Conservation (phyloP, 2,113 vertebrate genomes). For the Apodemus speciosus region DNA sequence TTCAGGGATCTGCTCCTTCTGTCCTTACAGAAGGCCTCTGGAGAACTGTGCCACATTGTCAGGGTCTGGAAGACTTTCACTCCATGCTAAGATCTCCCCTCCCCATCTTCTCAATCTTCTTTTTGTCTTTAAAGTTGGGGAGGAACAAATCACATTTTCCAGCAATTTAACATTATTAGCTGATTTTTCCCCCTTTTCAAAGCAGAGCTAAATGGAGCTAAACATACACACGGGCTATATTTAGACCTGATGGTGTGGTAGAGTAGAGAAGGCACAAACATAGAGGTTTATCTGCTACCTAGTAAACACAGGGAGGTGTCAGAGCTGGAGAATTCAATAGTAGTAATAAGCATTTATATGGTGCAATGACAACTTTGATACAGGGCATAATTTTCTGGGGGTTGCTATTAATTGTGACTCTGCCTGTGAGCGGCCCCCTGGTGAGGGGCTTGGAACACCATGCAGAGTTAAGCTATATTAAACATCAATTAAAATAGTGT, state of each 20-base stretch:
- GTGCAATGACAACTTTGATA: conserved; percentile 76
- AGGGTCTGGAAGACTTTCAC: neutral
- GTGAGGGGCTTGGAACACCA: conserved; percentile 76
- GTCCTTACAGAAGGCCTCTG: neutral
- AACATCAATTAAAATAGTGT: conserved; percentile 74
- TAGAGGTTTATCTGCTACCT: conserved; percentile 79
- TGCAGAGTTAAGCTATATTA: conserved; percentile 76
- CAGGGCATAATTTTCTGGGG: conserved; percentile 80
- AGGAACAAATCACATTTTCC: conserved; percentile 67
- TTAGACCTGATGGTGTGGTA: conserved; percentile 69
- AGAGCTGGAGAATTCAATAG: conserved; percentile 75
- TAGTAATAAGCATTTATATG: conserved; percentile 78
- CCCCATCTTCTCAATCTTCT: conserved; percentile 26
- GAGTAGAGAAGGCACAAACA: conserved; percentile 71
- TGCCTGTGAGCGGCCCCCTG: conserved; percentile 75
- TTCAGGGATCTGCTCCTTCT: neutral
- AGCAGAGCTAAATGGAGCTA: conserved; percentile 75
- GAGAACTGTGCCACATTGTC: neutral
- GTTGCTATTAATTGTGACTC: conserved; percentile 76
- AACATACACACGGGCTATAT: conserved; percentile 73
- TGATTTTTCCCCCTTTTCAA: conserved; percentile 26
- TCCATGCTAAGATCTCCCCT: neutral
- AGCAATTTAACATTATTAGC: conserved; percentile 74
- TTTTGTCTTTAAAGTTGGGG: conserved; percentile 54
- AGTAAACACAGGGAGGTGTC: conserved; percentile 77